Evolutionary conservation across 2,113 vertebrate species (phyloP).

Genomic region (Cacatua alba): DNA sequence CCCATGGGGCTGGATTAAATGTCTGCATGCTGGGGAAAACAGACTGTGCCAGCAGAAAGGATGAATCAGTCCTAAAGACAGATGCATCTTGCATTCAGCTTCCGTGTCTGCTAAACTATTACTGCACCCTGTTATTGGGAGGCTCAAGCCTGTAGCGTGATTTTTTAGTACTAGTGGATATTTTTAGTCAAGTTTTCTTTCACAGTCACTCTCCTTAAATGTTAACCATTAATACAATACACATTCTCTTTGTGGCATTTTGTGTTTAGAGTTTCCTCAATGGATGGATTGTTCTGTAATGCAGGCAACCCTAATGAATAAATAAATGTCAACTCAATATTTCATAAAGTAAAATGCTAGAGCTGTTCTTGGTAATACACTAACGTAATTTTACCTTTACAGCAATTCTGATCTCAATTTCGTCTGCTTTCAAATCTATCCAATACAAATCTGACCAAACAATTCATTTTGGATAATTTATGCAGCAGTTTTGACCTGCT

Average conservation of each 20-base stretch:
- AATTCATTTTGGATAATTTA: constrained; percentile 50
- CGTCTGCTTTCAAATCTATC: not conserved
- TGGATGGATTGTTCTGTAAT: constrained; percentile 18
- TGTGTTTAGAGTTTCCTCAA: not conserved
- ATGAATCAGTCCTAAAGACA: constrained; percentile 36
- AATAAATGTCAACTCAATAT: not conserved
- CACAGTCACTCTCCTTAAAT: not conserved
- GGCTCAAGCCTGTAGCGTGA: not conserved
- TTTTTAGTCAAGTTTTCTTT: constrained; percentile 19
- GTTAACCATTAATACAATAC: not conserved
- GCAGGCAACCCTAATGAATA: constrained; percentile 30
- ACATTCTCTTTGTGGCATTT: constrained; percentile 15
- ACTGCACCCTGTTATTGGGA: not conserved
- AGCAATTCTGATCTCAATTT: constrained; percentile 23
- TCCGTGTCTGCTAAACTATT: not conserved
- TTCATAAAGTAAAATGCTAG: constrained; percentile 25
- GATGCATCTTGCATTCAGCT: not conserved
- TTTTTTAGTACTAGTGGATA: not conserved
- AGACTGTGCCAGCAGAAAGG: constrained; percentile 24
- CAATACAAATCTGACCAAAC: not conserved
- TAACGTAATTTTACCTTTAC: constrained; percentile 27
- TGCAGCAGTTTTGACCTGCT: constrained; percentile 30
- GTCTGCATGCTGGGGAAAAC: constrained; percentile 7
- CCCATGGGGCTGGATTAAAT: not conserved
- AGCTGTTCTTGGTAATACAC: not conserved